Percentiles rank a stretch among this genome's conserved stretches.
phyloP scores from a whole-genome alignment of 2,888 invertebrate genomes.

The Spilosoma lubricipeda region DNA sequence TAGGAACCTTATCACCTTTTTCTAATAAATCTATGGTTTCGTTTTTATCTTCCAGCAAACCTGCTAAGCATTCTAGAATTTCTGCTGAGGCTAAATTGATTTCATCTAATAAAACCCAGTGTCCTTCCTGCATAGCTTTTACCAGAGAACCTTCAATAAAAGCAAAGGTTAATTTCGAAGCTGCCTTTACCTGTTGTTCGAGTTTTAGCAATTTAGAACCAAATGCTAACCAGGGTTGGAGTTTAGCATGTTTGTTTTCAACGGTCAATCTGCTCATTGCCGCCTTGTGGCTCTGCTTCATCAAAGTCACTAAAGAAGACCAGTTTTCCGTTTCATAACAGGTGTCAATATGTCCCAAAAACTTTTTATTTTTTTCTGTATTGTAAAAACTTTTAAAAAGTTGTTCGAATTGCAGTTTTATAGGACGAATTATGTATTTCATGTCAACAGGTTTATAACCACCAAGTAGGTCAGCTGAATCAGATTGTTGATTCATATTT shows the following conservation, averaged over 20 bases:
- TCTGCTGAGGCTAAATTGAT: constrained; percentile 99
- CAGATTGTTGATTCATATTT: constrained; percentile 99
- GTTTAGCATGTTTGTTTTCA: constrained; percentile 64
- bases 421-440: constrained; percentile 92
- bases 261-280: constrained; percentile 85
- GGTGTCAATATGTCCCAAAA: constrained; percentile 92
- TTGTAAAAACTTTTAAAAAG: constrained; percentile 93
- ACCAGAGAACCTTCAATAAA: constrained; percentile 98
- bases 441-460: constrained; percentile 98
- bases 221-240: constrained; percentile 89
- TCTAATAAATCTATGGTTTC: constrained; percentile 95
- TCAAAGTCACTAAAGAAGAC: constrained; percentile 90
- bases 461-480: constrained; percentile 97
- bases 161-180: constrained; percentile 92
- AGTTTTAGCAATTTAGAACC: constrained; percentile 90
- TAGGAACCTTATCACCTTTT: constrained; percentile 94
- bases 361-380: constrained; percentile 92
- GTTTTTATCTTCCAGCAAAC: constrained; percentile 93
- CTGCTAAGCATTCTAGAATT: constrained; percentile 97
- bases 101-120: constrained; percentile 99
- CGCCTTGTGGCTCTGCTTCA: constrained; percentile 90
- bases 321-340: constrained; percentile 92
- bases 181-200: constrained; percentile 90
- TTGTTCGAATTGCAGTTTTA: constrained; percentile 93
- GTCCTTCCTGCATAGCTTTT: constrained; percentile 95